These are phyloP conservation scores for Neoascia interrupta DNA, from an alignment of 2,888 invertebrate species.

Conservation along the genomic window DNA sequence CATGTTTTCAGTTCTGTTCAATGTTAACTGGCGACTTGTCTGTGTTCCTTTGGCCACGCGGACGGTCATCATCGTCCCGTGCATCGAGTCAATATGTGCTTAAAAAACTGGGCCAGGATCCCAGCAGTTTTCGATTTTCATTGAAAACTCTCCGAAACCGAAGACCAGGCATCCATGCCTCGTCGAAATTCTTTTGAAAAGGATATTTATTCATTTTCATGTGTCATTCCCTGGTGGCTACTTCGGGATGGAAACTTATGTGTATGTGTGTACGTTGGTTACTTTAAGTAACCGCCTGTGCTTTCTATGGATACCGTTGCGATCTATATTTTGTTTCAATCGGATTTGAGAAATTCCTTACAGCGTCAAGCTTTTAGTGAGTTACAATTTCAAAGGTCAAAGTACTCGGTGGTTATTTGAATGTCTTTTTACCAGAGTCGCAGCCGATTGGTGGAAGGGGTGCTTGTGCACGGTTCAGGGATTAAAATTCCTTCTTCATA, in stretches of 20 bases:
- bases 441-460: no score
- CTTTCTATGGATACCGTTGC: slow-evolving; percentile 22
- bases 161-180: no score
- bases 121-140: no score
- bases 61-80: no score
- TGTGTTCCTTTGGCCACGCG: neutral
- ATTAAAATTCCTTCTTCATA: slow-evolving; percentile 7
- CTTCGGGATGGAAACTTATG: no score
- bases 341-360: neutral
- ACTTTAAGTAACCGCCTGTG: slow-evolving; percentile 7
- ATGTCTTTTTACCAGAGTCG: neutral
- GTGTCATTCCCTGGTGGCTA: no score
- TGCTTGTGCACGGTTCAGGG: no score
- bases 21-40: neutral
- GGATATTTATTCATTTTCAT: no score
- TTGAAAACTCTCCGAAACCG: no score
- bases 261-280: neutral
- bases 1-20: slow-evolving; percentile 2
- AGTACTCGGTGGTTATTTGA: slow-evolving; percentile 19
- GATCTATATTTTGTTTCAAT: slow-evolving; percentile 18
- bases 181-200: no score
- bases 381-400: slow-evolving; percentile 30
- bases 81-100: no score
- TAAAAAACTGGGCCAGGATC: no score
- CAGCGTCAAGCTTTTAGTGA: slow-evolving; percentile 14